A percentile compares a stretch with the other conserved stretches of the same genome.
Conservation (phyloP, 2,888 invertebrate genomes). For the Idaea aversata region DNA sequence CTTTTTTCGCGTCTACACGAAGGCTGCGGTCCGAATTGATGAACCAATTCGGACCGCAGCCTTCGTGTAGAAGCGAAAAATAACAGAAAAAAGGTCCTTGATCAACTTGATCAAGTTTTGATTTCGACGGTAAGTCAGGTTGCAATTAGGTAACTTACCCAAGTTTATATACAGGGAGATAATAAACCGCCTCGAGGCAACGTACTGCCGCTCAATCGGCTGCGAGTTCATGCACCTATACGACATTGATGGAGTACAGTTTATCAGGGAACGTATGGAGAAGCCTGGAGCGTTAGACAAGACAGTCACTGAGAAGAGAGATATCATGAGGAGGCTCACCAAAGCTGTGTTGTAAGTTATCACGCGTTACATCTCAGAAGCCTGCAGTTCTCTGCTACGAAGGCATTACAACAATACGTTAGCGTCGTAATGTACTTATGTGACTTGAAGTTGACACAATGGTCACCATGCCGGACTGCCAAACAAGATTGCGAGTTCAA, state of each 20-base stretch:
- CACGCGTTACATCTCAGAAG: not conserved
- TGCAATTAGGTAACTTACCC: not conserved
- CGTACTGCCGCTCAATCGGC: constrained; percentile 87
- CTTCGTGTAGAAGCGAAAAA: no score
- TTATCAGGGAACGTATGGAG: constrained; percentile 85
- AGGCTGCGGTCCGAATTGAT: no score
- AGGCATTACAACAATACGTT: no score
- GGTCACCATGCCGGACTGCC: no score
- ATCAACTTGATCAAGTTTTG: no score
- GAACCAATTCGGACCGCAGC: no score
- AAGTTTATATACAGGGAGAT: constrained; percentile 78
- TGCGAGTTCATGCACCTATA: constrained; percentile 89
- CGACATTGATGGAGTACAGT: constrained; percentile 84
- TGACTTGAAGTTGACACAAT: no score
- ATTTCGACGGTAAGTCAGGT: not conserved
- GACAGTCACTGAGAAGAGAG: constrained; percentile 81
- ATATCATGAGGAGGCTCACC: constrained; percentile 84
- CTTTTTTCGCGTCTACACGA: no score
- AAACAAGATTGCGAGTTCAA: no score
- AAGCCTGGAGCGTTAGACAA: constrained; percentile 81
- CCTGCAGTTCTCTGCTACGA: no score
- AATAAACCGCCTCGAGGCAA: constrained; percentile 81
- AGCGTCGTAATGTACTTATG: no score
- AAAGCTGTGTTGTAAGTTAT: constrained; percentile 81
- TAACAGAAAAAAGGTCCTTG: no score